Evolutionary conservation across 2,797 vertebrate genomes (phyloP), one percentile per base, ranked within the genome.

Genomic region (Darevskia mixta): DNA sequence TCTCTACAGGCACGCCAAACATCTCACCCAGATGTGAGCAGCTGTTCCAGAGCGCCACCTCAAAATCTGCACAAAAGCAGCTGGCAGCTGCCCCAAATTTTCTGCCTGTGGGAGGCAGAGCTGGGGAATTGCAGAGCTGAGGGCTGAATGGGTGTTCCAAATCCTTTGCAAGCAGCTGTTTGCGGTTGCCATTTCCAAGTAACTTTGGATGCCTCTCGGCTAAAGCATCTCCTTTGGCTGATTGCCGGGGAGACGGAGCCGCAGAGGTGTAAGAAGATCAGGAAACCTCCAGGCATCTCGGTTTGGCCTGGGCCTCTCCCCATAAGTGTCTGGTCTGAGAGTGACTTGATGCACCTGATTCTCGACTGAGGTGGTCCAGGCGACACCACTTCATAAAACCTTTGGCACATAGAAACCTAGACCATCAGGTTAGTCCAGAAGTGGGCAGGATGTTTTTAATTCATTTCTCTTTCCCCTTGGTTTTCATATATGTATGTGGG

Each of bases 11-110:
- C 45, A 38, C 15, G 66, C 67, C 4, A 27, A 32, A 25, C 72
- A 15, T 2, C 78, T 85, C 45, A 66, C 82, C 91, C 91, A 94
- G 92, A 91, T 89, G 85, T 58, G 41, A 90, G 32, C 88, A 93
- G 94, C 87, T 92, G 92, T 87, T 93, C 84, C 89, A 41, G 43
- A 80, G 27, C 17, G 3, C 49, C 41, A 15, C 32, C 69, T 90
- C 72, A 67, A 35, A 83, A 67, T 72, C 38, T 32, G 43, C 9
- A 80, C 41, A 72, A 10, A 38, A 61, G 82, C 55, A 1, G 55
- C 79, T 92, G 91, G 87, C 91, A 94, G 90, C 73, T 88, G 73
- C 27, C 15, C 58, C 0, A 2, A 27, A 29, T 58, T 85, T 81
- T 78, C 49, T 67, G 72, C 91, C 86, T 38, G 69, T 84, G 49